Evolutionary conservation across 2,113 vertebrate genomes (phyloP).

Genomic region (Nothobranchius furzeri): DNA sequence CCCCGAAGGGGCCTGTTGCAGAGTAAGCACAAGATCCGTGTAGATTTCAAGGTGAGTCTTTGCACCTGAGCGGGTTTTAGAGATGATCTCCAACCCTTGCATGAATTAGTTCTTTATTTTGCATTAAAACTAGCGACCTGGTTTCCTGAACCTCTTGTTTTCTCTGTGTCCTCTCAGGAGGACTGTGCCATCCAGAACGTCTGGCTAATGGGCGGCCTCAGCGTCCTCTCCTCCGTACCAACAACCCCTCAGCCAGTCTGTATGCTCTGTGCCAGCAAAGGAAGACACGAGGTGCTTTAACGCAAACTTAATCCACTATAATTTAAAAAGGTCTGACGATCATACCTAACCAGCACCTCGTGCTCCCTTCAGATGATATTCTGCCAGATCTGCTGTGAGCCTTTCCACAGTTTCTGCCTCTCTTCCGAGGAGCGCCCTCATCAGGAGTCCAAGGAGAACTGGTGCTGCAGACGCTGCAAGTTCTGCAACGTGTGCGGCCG

Average conservation of each 20-base stretch:
- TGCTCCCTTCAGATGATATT: constrained; percentile 81
- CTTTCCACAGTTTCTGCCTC: constrained; percentile 90
- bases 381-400: constrained; percentile 93
- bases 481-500: constrained; percentile 90
- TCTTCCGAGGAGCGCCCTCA: constrained; percentile 83
- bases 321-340: no score
- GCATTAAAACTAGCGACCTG: background rate
- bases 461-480: constrained; percentile 91
- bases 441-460: constrained; percentile 85
- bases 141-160: background rate
- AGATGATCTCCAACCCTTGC: no score
- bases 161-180: constrained; percentile 75
- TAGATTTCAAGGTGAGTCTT: constrained; percentile 88
- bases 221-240: constrained; percentile 86
- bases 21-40: constrained; percentile 83
- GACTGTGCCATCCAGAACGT: constrained; percentile 90
- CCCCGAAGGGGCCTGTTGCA: constrained; percentile 82
- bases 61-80: no score
- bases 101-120: background rate
- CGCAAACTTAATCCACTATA: background rate
- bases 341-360: background rate
- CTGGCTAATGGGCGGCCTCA: constrained; percentile 92
- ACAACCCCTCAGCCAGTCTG: constrained; percentile 85
- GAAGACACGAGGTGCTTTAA: constrained; percentile 83
- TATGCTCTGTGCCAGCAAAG: constrained; percentile 90